Evolutionary conservation across 1,140 invertebrate genomes (phyloP), one percentile per base, ranked within the genome.

Genomic region (Platyscapa corneri): DNA sequence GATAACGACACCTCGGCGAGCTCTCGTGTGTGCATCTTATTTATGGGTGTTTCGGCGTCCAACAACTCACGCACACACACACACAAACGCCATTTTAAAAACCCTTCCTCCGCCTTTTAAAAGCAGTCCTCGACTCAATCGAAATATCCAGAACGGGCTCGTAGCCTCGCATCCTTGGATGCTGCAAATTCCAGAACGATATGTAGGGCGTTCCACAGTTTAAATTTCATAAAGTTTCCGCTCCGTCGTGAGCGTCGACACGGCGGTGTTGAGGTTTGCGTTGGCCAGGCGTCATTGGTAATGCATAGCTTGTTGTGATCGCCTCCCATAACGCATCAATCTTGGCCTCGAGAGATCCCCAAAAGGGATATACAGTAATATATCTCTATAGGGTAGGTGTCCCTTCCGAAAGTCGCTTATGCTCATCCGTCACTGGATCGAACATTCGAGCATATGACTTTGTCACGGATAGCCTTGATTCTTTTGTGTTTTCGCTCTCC

Each of bases 281-380:
- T 70, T 37, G 80, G 46, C 42, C 32, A 81, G 79, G 81, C 85
- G 87, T 89, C 87, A 89, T 90, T 89, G 88, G 60, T 87, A 87
- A 90, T 89, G 89, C 89, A 90, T 89, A 86, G 87, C 83, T 89
- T 88, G 89, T 89, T 89, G 88, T 88, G 89, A 90, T 90, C 88
- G 86, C 87, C 88, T 89, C 89, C 87, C 87, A 89, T 89, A 89
- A 89, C 88, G 87, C 89, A 90, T 89, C 89, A 90, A 90, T 89
- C 89, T 89, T 87, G 70, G 37, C 65, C 42, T 37, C 70, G 77
- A 88, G 88, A 86, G 86, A 32, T 65, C 64, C 42, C 86, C 70
- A 77, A 72, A 86, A 75, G 78, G 78, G 53, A 76, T 70, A 2
- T 65, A 7, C 1, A 34, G 46, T 27, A 53, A 32, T 20, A 56